Evolutionary conservation across 2,113 vertebrate species (phyloP).

Genomic region (Tenebrosternarchus preto): DNA sequence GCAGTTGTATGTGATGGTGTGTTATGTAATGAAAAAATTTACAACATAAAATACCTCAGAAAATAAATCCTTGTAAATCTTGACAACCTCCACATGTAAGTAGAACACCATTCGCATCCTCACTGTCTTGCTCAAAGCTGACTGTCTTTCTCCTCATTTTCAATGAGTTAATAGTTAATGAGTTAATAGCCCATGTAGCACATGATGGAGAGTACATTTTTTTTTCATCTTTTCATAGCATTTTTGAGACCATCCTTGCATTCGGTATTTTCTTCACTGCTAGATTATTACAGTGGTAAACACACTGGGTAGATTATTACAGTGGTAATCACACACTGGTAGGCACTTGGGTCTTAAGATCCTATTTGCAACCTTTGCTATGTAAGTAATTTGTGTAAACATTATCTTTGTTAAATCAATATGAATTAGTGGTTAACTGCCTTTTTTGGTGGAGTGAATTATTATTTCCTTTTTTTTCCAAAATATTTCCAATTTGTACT

Average conservation of each 20-base stretch:
- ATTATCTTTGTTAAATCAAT: background rate
- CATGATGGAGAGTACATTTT: constrained; percentile 53
- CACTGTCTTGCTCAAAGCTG: background rate
- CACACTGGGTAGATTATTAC: too few species aligned
- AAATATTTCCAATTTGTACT: too few species aligned
- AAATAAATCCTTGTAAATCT: constrained; percentile 72
- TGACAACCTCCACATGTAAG: constrained; percentile 65
- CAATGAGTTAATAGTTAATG: constrained; percentile 28
- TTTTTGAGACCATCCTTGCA: constrained; percentile 28
- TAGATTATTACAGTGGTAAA: constrained; percentile 34
- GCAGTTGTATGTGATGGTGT: constrained; percentile 19
- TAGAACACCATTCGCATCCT: constrained; percentile 41
- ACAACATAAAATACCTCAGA: constrained; percentile 81
- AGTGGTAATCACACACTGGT: background rate
- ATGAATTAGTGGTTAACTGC: background rate
- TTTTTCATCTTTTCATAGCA: constrained; percentile 21
- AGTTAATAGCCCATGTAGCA: constrained; percentile 39
- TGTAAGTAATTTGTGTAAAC: background rate
- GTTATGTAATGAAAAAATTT: constrained; percentile 56
- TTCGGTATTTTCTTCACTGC: constrained; percentile 32
- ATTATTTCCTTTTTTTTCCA: too few species aligned
- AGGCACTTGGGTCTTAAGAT: background rate
- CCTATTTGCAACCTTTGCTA: background rate
- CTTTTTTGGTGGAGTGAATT: background rate
- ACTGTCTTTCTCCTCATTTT: constrained; percentile 2